A percentile compares a stretch with the other conserved stretches of the same genome.
phyloP scores from a whole-genome alignment of 2,797 vertebrate species.

The Bradypodion ventrale region DNA sequence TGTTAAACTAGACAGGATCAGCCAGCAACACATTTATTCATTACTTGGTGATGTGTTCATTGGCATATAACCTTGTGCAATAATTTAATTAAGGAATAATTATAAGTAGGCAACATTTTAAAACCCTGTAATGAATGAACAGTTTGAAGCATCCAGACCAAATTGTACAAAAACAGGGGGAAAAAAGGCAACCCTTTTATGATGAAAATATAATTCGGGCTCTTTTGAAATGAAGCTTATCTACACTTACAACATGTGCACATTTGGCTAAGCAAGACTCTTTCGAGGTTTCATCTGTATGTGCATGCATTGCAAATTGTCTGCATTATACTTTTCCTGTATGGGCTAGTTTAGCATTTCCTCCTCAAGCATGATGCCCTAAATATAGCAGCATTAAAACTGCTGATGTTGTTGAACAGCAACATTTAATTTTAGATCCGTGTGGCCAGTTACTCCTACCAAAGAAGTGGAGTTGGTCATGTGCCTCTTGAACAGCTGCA shows the following conservation, averaged over 20 bases:
- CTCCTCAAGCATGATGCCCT: conserved; percentile 11
- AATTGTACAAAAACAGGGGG: conserved; percentile 43
- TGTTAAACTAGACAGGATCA: conserved; percentile 27
- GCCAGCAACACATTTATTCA: conserved; percentile 29
- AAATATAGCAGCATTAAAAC: conserved; percentile 19
- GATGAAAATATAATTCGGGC: conserved; percentile 40
- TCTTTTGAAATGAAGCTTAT: conserved; percentile 55
- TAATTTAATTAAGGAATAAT: conserved; percentile 68
- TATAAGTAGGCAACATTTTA: conserved; percentile 35
- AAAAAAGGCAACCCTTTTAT: conserved; percentile 45
- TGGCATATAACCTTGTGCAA: conserved; percentile 39
- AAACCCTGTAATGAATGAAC: conserved; percentile 52
- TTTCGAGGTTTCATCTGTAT: conserved; percentile 29
- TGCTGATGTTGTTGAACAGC: conserved; percentile 21
- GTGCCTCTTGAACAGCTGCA: not conserved
- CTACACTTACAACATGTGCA: conserved; percentile 51
- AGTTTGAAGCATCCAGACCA: conserved; percentile 54
- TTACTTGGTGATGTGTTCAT: conserved; percentile 33
- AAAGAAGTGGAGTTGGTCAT: not conserved
- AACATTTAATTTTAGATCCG: not conserved
- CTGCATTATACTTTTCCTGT: conserved; percentile 35
- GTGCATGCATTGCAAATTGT: conserved; percentile 33
- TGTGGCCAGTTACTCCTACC: not conserved
- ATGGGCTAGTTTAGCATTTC: conserved; percentile 20
- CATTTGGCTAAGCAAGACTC: conserved; percentile 53